A percentile compares a stretch with the other conserved stretches of the same genome.
These are phyloP conservation scores for Agrenia bidenticulata DNA, from an alignment of 2,888 invertebrate species.

Conservation along the genomic window DNA sequence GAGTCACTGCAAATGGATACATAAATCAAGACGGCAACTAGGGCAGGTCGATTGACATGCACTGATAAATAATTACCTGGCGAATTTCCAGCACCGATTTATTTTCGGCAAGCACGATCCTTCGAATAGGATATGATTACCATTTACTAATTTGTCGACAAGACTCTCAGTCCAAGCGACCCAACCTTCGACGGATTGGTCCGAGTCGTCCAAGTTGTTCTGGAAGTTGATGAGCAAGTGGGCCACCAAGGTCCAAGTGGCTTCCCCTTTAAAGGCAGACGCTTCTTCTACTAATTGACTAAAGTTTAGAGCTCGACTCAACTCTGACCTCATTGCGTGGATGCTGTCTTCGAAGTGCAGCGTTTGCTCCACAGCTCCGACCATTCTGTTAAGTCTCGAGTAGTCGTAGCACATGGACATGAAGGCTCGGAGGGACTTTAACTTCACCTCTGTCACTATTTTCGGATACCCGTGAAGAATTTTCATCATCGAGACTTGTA, in stretches of 20 bases:
- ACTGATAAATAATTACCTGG: conserved; percentile 12
- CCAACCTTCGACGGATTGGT: conserved; percentile 6
- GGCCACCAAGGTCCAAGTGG: background rate
- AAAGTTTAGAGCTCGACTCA: conserved; percentile 3
- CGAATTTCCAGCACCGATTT: conserved; percentile 2
- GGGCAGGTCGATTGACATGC: no score
- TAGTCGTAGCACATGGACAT: conserved; percentile 32
- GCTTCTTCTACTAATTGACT: background rate
- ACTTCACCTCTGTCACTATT: conserved; percentile 19
- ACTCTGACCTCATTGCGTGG: conserved; percentile 21
- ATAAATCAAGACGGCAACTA: no score
- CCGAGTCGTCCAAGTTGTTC: background rate
- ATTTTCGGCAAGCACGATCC: background rate
- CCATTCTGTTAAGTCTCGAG: conserved; percentile 27
- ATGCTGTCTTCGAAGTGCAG: conserved; percentile 27
- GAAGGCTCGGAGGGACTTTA: conserved; percentile 22
- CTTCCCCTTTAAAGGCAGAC: background rate
- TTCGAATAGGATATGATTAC: background rate
- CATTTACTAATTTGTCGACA: background rate
- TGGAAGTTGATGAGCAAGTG: background rate
- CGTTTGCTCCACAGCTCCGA: conserved; percentile 25
- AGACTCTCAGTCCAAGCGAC: background rate
- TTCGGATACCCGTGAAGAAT: conserved; percentile 30
- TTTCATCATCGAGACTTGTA: conserved; percentile 14
- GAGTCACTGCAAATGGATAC: conserved; percentile 13